These are phyloP conservation scores for Eretmochelys imbricata DNA, from an alignment of 2,113 vertebrate genomes.

Conservation along the genomic window DNA sequence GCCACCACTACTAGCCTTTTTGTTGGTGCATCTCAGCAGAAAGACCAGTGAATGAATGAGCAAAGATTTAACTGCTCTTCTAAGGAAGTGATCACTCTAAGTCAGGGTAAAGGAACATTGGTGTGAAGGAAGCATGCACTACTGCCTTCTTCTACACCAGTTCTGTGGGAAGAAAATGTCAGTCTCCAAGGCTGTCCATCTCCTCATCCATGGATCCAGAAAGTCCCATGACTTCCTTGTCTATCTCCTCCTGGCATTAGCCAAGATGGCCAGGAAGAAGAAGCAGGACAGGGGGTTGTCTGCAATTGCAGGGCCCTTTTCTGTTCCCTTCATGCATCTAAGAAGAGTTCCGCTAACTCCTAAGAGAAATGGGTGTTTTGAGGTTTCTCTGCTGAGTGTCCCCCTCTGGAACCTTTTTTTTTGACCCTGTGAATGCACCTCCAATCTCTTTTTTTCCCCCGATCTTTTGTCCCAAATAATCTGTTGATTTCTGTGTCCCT, in stretches of 20 bases:
- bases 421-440: rapidly evolving
- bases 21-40: not conserved
- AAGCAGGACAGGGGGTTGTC: not conserved
- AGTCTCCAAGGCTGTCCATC: not conserved
- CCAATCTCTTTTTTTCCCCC: rapidly evolving
- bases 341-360: not conserved
- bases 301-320: rapidly evolving
- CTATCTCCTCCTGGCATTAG: not conserved
- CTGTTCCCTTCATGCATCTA: rapidly evolving
- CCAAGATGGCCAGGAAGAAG: not conserved
- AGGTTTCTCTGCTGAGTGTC: not conserved
- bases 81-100: too few species aligned
- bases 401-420: not conserved
- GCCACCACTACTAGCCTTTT: not conserved
- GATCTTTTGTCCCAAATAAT: not conserved
- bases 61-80: not conserved
- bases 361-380: rapidly evolving
- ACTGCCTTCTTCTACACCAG: not conserved
- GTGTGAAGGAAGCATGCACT: not conserved
- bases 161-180: not conserved
- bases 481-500: not conserved
- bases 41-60: not conserved
- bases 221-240: not conserved
- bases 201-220: not conserved
- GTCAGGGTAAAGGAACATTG: not conserved